Evolutionary conservation across 2,113 vertebrate genomes (phyloP).

Genomic region (Cynopterus brachyotis): DNA sequence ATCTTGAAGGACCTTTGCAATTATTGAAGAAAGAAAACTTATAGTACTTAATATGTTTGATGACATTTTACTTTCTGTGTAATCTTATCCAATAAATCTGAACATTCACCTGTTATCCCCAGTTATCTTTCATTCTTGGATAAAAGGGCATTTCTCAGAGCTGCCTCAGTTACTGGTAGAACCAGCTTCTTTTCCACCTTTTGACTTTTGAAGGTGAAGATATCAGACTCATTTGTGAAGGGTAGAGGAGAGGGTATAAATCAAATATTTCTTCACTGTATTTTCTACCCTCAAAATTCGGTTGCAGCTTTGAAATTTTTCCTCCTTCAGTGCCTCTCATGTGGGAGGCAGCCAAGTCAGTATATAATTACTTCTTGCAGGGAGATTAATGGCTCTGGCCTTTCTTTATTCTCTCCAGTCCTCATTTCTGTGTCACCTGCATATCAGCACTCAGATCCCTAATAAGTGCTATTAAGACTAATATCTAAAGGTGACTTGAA

Average conservation of each 20-base stretch:
- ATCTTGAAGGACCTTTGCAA: constrained; percentile 10
- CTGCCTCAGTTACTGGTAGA: neutral
- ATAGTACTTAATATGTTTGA: constrained; percentile 8
- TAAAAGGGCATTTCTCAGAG: constrained; percentile 1
- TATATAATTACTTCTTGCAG: constrained; percentile 18
- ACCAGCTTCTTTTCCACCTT: neutral
- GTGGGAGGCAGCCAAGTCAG: constrained; percentile 43
- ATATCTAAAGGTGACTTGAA: constrained; percentile 46
- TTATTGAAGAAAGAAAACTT: neutral
- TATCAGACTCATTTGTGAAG: constrained; percentile 11
- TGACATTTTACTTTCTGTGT: neutral
- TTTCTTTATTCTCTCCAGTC: constrained; percentile 34
- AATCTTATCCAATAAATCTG: constrained; percentile 8
- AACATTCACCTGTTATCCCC: neutral
- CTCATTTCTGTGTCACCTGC: constrained; percentile 41
- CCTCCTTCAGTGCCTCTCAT: neutral
- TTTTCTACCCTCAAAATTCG: constrained; percentile 41
- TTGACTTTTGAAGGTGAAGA: neutral
- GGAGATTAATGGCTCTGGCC: constrained; percentile 50
- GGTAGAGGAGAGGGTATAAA: neutral
- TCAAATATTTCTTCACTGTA: neutral
- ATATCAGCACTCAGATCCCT: constrained; percentile 25
- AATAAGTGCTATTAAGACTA: constrained; percentile 38
- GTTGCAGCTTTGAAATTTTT: constrained; percentile 41
- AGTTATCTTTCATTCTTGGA: constrained; percentile 25